A percentile compares a stretch with the other conserved stretches of the same genome.
These are phyloP conservation scores for Silvanus unidentatus DNA, from an alignment of 2,888 invertebrate genomes.

Conservation along the genomic window DNA sequence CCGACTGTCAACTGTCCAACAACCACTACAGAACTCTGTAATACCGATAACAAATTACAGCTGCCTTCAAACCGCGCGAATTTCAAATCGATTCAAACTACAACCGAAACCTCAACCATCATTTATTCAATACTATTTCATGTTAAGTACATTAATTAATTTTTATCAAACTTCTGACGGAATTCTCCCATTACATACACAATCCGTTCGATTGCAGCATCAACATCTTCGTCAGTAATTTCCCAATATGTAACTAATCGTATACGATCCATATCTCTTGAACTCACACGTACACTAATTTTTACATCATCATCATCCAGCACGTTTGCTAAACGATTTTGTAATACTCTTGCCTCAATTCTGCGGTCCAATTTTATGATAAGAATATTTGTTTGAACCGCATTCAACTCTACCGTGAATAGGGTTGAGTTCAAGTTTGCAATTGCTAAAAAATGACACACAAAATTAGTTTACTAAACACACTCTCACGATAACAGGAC, in stretches of 20 bases:
- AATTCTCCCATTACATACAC: conserved; percentile 59
- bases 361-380: conserved; percentile 53
- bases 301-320: conserved; percentile 48
- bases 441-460: conserved; percentile 49
- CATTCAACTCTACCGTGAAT: conserved; percentile 56
- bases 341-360: conserved; percentile 52
- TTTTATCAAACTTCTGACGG: too few species aligned
- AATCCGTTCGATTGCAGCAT: conserved; percentile 66
- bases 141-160: too few species aligned
- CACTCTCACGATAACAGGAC: too few species aligned
- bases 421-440: conserved; percentile 54
- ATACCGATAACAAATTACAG: too few species aligned
- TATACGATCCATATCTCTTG: conserved; percentile 54
- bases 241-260: conserved; percentile 69
- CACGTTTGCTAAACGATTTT: conserved; percentile 48
- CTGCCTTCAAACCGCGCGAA: conserved; percentile 2
- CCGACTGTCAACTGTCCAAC: too few species aligned
- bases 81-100: too few species aligned
- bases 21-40: too few species aligned
- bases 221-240: conserved; percentile 60
- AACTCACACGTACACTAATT: conserved; percentile 54
- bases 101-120: too few species aligned
- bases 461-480: conserved; percentile 4
- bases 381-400: conserved; percentile 70
- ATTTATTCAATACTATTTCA: too few species aligned